Evolutionary conservation across 1,140 invertebrate genomes (phyloP).

Genomic region (Drosophila bocki): DNA sequence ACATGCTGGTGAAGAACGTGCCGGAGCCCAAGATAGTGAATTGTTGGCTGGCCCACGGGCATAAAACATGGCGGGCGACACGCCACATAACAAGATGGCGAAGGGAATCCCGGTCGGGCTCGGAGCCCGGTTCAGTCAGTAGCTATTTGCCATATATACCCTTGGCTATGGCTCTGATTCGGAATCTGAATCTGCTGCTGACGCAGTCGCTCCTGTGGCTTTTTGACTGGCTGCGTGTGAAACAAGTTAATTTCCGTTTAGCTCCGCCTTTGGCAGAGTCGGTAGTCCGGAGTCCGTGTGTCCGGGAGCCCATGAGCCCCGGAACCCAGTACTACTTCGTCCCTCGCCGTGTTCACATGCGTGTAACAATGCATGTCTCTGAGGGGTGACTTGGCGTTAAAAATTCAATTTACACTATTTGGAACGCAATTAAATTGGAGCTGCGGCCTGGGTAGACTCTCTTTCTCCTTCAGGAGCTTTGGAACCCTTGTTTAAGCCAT

Average conservation of each 20-base stretch:
- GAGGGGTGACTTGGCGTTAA: conserved; percentile 62
- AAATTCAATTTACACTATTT: conserved; percentile 83
- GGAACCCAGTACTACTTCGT: neutral
- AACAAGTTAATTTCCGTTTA: conserved; percentile 75
- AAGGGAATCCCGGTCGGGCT: conserved; percentile 18
- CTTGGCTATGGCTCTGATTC: conserved; percentile 27
- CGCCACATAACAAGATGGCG: conserved; percentile 60
- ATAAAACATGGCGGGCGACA: conserved; percentile 61
- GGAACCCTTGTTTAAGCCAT: conserved; percentile 16
- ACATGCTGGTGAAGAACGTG: conserved; percentile 22
- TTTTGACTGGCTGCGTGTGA: conserved; percentile 61
- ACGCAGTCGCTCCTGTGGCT: conserved; percentile 34
- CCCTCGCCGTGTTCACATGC: conserved; percentile 63
- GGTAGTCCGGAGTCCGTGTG: neutral
- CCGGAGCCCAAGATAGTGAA: conserved; percentile 43
- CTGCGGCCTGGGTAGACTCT: conserved; percentile 1
- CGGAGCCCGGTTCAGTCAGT: conserved; percentile 13
- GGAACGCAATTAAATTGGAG: conserved; percentile 75
- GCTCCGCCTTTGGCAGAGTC: conserved; percentile 29
- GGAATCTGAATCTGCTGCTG: conserved; percentile 29
- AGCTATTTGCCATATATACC: conserved; percentile 8
- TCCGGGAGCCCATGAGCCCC: neutral
- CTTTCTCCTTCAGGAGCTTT: conserved; percentile 5
- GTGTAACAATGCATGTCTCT: conserved; percentile 72
- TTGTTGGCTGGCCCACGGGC: conserved; percentile 27